These are phyloP conservation scores for Muraenolepis orangiensis DNA, from an alignment of 2,797 vertebrate species.

Conservation along the genomic window DNA sequence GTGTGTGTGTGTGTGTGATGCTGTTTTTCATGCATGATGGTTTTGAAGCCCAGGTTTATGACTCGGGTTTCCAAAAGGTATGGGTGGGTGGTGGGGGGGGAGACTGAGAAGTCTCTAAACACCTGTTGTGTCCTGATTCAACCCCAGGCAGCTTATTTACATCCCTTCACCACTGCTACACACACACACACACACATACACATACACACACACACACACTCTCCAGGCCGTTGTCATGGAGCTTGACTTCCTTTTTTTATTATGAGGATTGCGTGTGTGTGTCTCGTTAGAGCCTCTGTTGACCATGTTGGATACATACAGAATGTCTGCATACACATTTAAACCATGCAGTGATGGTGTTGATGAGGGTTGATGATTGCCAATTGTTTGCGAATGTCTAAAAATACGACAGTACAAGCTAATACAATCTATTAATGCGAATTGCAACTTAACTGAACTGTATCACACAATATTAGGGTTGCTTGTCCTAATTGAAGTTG, in stretches of 20 bases:
- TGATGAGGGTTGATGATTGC: too few species aligned
- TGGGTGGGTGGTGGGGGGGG: constrained; percentile 10
- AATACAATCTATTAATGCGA: too few species aligned
- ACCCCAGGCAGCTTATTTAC: background rate
- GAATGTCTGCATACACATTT: constrained; percentile 29
- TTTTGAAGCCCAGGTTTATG: constrained; percentile 17
- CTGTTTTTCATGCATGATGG: background rate
- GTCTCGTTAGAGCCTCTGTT: constrained; percentile 28
- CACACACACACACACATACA: background rate
- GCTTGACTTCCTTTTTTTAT: too few species aligned
- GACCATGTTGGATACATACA: constrained; percentile 11
- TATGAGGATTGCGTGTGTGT: too few species aligned
- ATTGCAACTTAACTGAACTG: too few species aligned
- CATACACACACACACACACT: too few species aligned
- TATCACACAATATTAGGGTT: too few species aligned
- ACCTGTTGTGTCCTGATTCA: background rate
- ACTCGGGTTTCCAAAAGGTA: constrained; percentile 14
- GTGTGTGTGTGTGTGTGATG: background rate
- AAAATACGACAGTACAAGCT: too few species aligned
- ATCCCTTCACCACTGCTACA: background rate
- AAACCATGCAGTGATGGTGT: too few species aligned
- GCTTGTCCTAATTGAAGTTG: too few species aligned
- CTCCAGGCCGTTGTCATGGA: too few species aligned
- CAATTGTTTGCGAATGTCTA: too few species aligned
- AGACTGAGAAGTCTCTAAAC: background rate